phyloP scores from a whole-genome alignment of 2,113 vertebrate genomes.

The Istiophorus platypterus region DNA sequence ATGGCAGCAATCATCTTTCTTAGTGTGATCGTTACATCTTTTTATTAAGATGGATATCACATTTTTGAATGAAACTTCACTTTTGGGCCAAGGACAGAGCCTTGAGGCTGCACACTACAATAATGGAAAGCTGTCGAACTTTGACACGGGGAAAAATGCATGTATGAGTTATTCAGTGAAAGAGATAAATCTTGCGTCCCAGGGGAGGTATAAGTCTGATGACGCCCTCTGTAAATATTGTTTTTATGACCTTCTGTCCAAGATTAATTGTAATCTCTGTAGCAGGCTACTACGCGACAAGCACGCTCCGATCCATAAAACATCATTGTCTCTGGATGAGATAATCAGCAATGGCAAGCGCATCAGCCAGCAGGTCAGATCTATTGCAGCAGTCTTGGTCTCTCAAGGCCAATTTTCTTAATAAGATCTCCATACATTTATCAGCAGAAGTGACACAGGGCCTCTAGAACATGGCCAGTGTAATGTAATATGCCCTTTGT shows the following conservation, averaged over 20 bases:
- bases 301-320: constrained; percentile 53
- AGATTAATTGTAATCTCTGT: constrained; percentile 40
- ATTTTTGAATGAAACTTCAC: constrained; percentile 10
- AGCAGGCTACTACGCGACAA: not conserved
- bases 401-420: constrained; percentile 68
- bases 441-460: constrained; percentile 49
- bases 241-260: constrained; percentile 39
- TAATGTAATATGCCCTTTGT: constrained; percentile 32
- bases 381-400: constrained; percentile 27
- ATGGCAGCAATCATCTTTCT: not conserved
- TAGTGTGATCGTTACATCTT: not conserved
- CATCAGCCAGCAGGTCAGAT: constrained; percentile 40
- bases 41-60: constrained; percentile 7
- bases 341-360: constrained; percentile 43
- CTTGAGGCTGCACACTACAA: constrained; percentile 22
- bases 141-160: constrained; percentile 22
- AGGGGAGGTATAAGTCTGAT: not conserved
- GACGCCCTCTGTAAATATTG: constrained; percentile 22
- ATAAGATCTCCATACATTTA: constrained; percentile 57
- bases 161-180: constrained; percentile 11
- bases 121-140: constrained; percentile 40
- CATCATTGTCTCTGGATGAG: constrained; percentile 49
- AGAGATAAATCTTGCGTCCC: constrained; percentile 13
- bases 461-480: constrained; percentile 35
- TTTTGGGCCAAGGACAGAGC: not conserved